These are phyloP conservation scores for Aspidoscelis tigris DNA, from an alignment of 2,113 vertebrate species.

Conservation along the genomic window DNA sequence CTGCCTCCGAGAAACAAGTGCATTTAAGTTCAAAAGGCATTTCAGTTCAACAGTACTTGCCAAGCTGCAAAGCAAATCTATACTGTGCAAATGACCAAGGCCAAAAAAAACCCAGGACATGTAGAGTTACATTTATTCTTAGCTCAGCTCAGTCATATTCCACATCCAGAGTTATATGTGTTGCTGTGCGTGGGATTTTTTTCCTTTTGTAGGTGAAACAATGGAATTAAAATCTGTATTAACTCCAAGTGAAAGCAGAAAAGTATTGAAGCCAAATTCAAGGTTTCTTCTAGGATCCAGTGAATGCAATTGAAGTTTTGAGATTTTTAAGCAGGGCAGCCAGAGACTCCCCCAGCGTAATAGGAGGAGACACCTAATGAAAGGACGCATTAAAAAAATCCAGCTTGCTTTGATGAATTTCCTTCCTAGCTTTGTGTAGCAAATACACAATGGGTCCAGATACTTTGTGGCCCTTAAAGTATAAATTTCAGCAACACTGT, in stretches of 20 bases:
- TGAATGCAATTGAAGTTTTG: conserved; percentile 17
- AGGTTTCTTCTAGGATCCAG: conserved; percentile 1
- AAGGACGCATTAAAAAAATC: conserved; percentile 47
- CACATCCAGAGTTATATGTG: too few relatives aligned
- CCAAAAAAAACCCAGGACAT: conserved; percentile 39
- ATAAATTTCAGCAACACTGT: conserved; percentile 46
- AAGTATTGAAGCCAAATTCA: neutral
- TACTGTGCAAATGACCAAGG: conserved; percentile 37
- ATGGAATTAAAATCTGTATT: neutral
- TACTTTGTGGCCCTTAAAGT: conserved; percentile 17
- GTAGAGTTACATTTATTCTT: conserved; percentile 34
- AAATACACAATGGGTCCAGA: conserved; percentile 32
- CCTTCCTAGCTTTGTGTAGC: conserved; percentile 34
- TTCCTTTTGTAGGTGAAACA: too few relatives aligned
- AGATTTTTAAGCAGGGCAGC: conserved; percentile 7
- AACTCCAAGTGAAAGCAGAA: neutral
- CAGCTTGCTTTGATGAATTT: conserved; percentile 50
- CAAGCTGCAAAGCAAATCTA: conserved; percentile 16
- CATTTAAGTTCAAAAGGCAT: conserved; percentile 38
- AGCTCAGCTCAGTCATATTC: neutral
- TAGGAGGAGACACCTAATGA: conserved; percentile 48
- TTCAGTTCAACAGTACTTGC: conserved; percentile 10
- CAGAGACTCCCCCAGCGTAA: conserved; percentile 24
- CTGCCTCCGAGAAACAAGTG: conserved; percentile 31
- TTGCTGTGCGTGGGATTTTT: too few relatives aligned